A percentile compares a stretch with the other conserved stretches of the same genome.
Conservation (phyloP, 2,888 invertebrate species). For the Pollenia angustigena region DNA sequence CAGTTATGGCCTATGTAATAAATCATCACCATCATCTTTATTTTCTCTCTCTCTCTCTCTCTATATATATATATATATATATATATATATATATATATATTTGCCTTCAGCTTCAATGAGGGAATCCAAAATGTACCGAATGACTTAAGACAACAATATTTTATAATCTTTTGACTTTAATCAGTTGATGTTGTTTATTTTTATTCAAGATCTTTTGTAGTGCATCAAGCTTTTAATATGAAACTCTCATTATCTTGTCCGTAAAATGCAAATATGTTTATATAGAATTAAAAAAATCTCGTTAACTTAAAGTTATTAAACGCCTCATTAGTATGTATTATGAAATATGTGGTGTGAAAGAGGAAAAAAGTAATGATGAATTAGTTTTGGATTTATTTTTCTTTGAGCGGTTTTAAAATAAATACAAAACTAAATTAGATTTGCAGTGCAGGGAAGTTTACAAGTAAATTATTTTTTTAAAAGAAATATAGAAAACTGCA, state of each 20-base stretch:
- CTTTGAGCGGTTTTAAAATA: background rate
- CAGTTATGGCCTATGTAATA: slow-evolving; percentile 61
- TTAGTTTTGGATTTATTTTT: slow-evolving; percentile 33
- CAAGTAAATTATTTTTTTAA: no score
- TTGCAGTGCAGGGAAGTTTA: no score
- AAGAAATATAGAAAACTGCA: no score
- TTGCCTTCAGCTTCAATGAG: slow-evolving; percentile 62
- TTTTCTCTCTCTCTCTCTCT: slow-evolving; percentile 17
- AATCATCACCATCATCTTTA: slow-evolving; percentile 52
- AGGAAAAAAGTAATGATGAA: slow-evolving; percentile 23
- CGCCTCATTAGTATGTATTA: slow-evolving; percentile 62
- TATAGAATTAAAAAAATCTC: slow-evolving; percentile 15
- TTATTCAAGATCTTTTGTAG: slow-evolving; percentile 8
- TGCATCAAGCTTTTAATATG: slow-evolving; percentile 23
- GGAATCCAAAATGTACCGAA: slow-evolving; percentile 33
- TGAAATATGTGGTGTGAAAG: slow-evolving; percentile 39
- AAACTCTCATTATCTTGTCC: slow-evolving; percentile 25
- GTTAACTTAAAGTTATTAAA: slow-evolving; percentile 63
- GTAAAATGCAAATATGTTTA: slow-evolving; percentile 15
- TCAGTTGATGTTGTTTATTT: slow-evolving; percentile 56
- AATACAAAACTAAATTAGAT: no score
- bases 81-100: no score
- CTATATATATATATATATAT: no score
- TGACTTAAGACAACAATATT: slow-evolving; percentile 60
- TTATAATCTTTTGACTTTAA: slow-evolving; percentile 60